These are phyloP conservation scores for Gobio occitaniae DNA, from an alignment of 2,797 vertebrate species.

Conservation along the genomic window DNA sequence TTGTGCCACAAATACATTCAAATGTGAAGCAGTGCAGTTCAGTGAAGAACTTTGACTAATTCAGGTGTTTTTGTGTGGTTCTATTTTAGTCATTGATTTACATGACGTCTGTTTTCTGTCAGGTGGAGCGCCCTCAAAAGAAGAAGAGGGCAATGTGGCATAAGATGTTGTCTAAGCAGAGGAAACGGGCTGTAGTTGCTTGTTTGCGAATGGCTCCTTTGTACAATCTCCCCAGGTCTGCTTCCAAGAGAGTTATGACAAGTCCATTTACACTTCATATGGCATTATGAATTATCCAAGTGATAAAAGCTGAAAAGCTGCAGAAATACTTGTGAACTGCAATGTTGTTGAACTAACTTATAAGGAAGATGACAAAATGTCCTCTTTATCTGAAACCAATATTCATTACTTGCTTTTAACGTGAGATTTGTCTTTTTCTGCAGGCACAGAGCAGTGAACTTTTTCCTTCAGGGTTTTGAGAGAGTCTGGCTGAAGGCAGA, in stretches of 20 bases:
- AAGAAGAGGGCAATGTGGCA: conserved; percentile 87
- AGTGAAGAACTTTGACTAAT: not conserved
- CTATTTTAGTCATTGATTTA: not conserved
- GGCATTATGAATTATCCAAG: conserved; percentile 4
- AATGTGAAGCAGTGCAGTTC: not conserved
- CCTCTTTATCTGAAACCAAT: not conserved
- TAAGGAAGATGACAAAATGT: too few species aligned
- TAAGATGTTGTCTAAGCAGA: conserved; percentile 91
- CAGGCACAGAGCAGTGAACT: conserved; percentile 92
- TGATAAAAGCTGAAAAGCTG: conserved; percentile 25
- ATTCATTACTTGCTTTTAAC: conserved; percentile 10
- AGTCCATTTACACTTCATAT: not conserved
- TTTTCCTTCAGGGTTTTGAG: conserved; percentile 95
- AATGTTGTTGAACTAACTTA: not conserved
- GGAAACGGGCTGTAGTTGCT: conserved; percentile 93
- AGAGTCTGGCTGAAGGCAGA: conserved; percentile 93
- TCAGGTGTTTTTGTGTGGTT: not conserved
- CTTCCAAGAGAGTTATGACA: not conserved
- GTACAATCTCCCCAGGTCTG: conserved; percentile 92
- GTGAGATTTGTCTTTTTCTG: conserved; percentile 47
- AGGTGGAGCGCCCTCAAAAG: conserved; percentile 91
- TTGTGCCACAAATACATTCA: not conserved
- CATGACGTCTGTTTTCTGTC: conserved; percentile 42
- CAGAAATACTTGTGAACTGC: not conserved
- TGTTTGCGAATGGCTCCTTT: conserved; percentile 94